These are phyloP conservation scores for Ichneumoninae sp. DNA, from an alignment of 2,888 invertebrate species.

Conservation along the genomic window DNA sequence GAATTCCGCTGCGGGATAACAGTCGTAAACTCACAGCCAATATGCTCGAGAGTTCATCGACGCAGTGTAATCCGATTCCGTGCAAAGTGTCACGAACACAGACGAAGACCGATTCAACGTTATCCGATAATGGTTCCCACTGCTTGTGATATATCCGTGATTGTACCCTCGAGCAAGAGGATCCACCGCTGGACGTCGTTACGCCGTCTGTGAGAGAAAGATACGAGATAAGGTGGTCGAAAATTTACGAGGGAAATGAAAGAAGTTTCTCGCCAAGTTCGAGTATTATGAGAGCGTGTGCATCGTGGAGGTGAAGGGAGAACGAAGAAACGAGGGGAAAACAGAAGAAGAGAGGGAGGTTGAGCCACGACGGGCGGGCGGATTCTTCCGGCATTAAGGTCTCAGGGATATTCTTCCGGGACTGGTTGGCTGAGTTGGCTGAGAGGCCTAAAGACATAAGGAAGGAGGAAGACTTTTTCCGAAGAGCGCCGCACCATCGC, in stretches of 20 bases:
- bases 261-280: slow-evolving; percentile 63
- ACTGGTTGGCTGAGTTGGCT: slow-evolving; percentile 2
- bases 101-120: slow-evolving; percentile 32
- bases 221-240: slow-evolving; percentile 41
- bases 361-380: slow-evolving; percentile 41
- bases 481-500: slow-evolving; percentile 43
- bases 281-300: slow-evolving; percentile 59
- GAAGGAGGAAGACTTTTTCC: slow-evolving; percentile 12
- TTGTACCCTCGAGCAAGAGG: slow-evolving; percentile 46
- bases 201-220: slow-evolving; percentile 28
- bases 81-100: background rate
- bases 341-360: slow-evolving; percentile 30
- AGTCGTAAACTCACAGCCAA: slow-evolving; percentile 2
- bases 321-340: slow-evolving; percentile 14
- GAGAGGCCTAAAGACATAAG: background rate
- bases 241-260: slow-evolving; percentile 70
- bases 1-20: background rate
- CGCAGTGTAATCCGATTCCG: slow-evolving; percentile 14
- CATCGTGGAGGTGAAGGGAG: slow-evolving; percentile 57
- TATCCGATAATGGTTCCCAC: slow-evolving; percentile 56
- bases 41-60: slow-evolving; percentile 17
- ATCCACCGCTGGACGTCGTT: slow-evolving; percentile 41
- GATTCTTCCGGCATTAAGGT: slow-evolving; percentile 14
- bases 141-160: slow-evolving; percentile 22
- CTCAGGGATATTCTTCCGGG: slow-evolving; percentile 8